phyloP scores from a whole-genome alignment of 2,888 invertebrate species.

The Dyspetes luteomarginatus region DNA sequence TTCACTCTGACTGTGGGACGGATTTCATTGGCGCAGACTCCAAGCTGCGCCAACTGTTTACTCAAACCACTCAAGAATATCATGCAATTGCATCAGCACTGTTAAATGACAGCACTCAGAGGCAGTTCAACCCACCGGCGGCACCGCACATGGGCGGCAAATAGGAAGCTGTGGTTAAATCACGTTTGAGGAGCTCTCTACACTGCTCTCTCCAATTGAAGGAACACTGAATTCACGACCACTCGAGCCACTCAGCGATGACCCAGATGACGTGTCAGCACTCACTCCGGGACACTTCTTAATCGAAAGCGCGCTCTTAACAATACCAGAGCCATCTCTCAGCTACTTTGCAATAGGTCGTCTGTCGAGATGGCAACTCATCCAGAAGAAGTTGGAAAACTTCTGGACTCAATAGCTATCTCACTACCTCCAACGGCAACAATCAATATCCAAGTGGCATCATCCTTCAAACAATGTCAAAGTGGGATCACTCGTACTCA shows the following conservation, averaged over 20 bases:
- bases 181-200: slow-evolving; percentile 69
- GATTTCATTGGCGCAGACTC: slow-evolving; percentile 54
- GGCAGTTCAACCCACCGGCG: slow-evolving; percentile 28
- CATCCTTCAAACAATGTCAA: slow-evolving; percentile 11
- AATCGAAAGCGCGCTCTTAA: slow-evolving; percentile 67
- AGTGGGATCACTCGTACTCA: neutral
- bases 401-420: neutral
- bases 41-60: neutral
- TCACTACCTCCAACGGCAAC: neutral
- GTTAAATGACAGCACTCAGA: neutral
- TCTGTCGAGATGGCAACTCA: slow-evolving; percentile 63
- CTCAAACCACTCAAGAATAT: neutral
- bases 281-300: slow-evolving; percentile 73
- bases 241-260: slow-evolving; percentile 56
- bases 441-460: slow-evolving; percentile 30
- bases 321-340: slow-evolving; percentile 67
- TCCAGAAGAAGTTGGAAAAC: slow-evolving; percentile 47
- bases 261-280: neutral
- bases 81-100: neutral
- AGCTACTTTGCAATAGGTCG: slow-evolving; percentile 45
- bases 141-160: too few relatives aligned
- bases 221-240: slow-evolving; percentile 67
- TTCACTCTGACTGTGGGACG: slow-evolving; percentile 56
- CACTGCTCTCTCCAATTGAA: slow-evolving; percentile 66
- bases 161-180: too few relatives aligned